Evolutionary conservation across 2,888 invertebrate genomes (phyloP).

Genomic region (Limenitis arthemis): DNA sequence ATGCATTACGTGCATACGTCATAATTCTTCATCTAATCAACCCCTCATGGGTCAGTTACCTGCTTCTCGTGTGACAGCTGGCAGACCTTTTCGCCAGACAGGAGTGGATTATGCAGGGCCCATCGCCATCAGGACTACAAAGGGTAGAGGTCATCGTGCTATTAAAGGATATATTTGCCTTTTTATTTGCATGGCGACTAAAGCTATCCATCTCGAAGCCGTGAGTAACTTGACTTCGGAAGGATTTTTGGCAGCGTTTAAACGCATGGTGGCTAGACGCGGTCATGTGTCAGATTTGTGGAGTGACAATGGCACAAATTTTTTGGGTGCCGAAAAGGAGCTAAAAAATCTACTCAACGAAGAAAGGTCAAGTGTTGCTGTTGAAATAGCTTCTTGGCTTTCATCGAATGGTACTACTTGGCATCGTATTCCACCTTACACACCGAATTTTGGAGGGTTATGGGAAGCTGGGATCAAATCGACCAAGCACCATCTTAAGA

Average conservation of each 20-base stretch:
- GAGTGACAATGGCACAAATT: conserved; percentile 9
- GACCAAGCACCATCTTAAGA: conserved; percentile 5
- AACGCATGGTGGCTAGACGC: neutral
- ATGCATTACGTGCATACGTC: too few relatives aligned
- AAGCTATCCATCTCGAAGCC: conserved; percentile 7
- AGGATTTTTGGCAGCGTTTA: conserved; percentile 7
- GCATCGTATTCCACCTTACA: conserved; percentile 9
- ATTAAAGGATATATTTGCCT: conserved; percentile 4
- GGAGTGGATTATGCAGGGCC: too few relatives aligned
- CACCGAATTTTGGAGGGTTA: conserved; percentile 2
- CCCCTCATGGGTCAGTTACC: too few relatives aligned
- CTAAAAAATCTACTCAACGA: neutral
- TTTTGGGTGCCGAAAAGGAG: conserved; percentile 2
- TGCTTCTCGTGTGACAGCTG: too few relatives aligned
- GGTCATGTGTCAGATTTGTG: neutral
- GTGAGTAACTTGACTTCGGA: conserved; percentile 4
- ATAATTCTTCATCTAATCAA: too few relatives aligned
- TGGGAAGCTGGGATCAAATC: conserved; percentile 7
- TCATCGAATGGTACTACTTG: neutral
- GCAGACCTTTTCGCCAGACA: too few relatives aligned
- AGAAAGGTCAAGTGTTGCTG: conserved; percentile 1
- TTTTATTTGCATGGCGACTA: conserved; percentile 8
- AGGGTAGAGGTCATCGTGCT: neutral
- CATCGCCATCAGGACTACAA: too few relatives aligned
- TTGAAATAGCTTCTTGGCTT: neutral